phyloP scores from a whole-genome alignment of 1,140 invertebrate genomes.

The Sinonovacula constricta region DNA sequence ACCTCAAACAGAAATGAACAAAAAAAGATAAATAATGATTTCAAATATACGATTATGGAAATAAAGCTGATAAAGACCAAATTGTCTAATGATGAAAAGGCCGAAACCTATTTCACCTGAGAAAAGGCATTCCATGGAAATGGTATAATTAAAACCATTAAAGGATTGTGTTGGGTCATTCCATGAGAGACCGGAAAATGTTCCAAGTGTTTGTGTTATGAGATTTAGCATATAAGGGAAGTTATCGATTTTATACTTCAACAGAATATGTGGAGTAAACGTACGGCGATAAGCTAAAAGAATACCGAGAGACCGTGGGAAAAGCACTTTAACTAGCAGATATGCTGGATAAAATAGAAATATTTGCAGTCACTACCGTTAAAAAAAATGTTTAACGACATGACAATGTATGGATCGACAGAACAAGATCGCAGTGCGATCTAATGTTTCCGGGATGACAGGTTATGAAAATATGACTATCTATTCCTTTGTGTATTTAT shows the following conservation, averaged over 20 bases:
- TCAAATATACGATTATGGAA: constrained; percentile 30
- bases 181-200: constrained; percentile 21
- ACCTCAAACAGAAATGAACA: constrained; percentile 16
- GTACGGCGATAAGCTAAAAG: constrained; percentile 7
- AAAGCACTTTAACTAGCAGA: constrained; percentile 24
- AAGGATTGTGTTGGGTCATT: not conserved
- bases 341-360: constrained; percentile 29
- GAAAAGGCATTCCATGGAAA: constrained; percentile 49
- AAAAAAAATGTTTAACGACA: no score
- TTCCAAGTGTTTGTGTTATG: constrained; percentile 16
- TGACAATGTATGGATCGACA: no score
- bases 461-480: no score
- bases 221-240: constrained; percentile 17
- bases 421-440: no score
- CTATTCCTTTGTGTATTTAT: no score
- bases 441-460: no score
- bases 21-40: constrained; percentile 42
- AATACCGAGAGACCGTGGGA: constrained; percentile 12
- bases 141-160: constrained; percentile 9
- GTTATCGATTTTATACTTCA: constrained; percentile 23
- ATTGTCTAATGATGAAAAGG: constrained; percentile 16
- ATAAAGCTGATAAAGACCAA: constrained; percentile 1
- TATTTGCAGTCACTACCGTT: no score
- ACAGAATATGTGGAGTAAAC: constrained; percentile 16
- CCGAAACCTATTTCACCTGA: constrained; percentile 47